Evolutionary conservation across 2,888 invertebrate species (phyloP), one percentile per base, ranked within the genome.

Genomic region (Leptopterna dolabrata): DNA sequence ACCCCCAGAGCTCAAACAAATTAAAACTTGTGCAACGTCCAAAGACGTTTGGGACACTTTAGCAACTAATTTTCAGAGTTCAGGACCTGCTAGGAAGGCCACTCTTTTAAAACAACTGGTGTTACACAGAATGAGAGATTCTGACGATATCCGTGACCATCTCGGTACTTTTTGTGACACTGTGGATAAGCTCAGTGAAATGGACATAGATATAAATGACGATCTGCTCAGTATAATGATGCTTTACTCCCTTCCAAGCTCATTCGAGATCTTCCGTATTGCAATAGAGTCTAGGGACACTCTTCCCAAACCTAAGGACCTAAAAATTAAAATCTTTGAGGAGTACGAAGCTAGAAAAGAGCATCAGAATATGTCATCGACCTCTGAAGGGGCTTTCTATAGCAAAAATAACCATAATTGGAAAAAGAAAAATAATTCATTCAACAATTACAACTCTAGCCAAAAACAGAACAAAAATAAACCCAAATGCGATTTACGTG

Each of bases 61-160:
- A 16, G 71, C 43, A 7, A 84, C 29, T 16, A 84, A 30, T 71
- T 84, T 36, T 19, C 70, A 14, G 16, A 71, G 70, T 41, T 76
- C 13, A 84, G 84, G 84, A 7, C 84, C 84, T 2, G 84, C 84
- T n/a, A 84, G 84, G 24, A 84, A 71, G 24, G 84, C 82, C 14
- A 82, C 70, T 19, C 84, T 84, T 29, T 71, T 70, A 29, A 70
- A 71, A 36, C 82, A 82, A 24, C 82, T 82, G 13, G 7, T 71
- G 29, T 41, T 84, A n/a, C 36, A 41, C 16, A 84, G 36, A 84
- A 84, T 84, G 84, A 9, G n/a, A 11, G 82, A 82, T n/a, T n/a
- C n/a, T n/a, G n/a, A n/a, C n/a, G n/a, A n/a, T n/a, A n/a, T n/a
- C n/a, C n/a, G n/a, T n/a, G n/a, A n/a, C n/a, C n/a, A n/a, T n/a